A percentile compares a stretch with the other conserved stretches of the same genome.
Conservation (phyloP, 2,888 invertebrate species). For the Drosophila lutescens region DNA sequence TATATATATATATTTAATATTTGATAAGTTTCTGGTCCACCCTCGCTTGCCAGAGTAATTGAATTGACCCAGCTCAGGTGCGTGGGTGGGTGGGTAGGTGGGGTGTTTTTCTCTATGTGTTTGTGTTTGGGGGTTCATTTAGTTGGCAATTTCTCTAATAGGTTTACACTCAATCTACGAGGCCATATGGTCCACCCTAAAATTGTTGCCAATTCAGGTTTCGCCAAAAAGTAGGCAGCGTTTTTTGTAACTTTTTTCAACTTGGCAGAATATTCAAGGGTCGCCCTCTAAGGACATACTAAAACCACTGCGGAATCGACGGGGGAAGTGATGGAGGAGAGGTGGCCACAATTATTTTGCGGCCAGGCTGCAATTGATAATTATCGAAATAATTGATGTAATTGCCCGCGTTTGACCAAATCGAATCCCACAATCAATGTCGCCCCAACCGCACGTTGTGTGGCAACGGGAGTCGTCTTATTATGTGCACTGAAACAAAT, state of each 20-base stretch:
- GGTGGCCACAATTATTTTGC: conserved; percentile 32
- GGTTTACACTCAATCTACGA: conserved; percentile 75
- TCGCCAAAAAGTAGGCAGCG: conserved; percentile 34
- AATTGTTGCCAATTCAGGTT: background rate
- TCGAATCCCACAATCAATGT: conserved; percentile 39
- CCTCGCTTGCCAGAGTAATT: conserved; percentile 20
- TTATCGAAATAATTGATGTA: conserved; percentile 45
- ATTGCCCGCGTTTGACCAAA: conserved; percentile 43
- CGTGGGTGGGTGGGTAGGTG: background rate
- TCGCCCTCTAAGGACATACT: background rate
- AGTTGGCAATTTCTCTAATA: conserved; percentile 77
- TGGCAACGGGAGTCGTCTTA: conserved; percentile 64
- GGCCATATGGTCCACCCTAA: conserved; percentile 2
- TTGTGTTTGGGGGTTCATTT: conserved; percentile 60
- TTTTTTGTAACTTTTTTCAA: conserved; percentile 1
- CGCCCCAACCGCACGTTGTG: conserved; percentile 15
- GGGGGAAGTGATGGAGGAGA: background rate
- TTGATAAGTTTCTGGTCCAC: background rate
- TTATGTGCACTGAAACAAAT: conserved; percentile 42
- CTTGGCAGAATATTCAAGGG: background rate
- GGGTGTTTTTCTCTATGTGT: conserved; percentile 8
- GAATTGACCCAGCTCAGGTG: conserved; percentile 30
- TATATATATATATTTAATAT: no score
- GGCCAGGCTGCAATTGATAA: conserved; percentile 34
- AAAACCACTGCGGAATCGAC: background rate